phyloP scores from a whole-genome alignment of 2,797 vertebrate species.

The Orientallactaga sibirica region DNA sequence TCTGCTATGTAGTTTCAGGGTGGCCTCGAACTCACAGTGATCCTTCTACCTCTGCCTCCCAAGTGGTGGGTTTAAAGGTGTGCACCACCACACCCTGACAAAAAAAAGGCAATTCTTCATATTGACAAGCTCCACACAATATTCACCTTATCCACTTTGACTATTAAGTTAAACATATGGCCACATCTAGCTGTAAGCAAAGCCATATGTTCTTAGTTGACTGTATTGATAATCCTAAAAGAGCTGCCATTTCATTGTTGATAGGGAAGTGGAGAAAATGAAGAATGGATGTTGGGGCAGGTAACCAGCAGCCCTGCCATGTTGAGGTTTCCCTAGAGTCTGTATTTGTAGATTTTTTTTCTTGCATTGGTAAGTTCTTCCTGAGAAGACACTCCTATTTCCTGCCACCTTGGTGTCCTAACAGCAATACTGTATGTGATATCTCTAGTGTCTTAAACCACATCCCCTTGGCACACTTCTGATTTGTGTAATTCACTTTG shows the following conservation, averaged over 20 bases:
- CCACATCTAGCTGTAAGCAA: not conserved
- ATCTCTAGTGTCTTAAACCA: not conserved
- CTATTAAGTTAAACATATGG: not conserved
- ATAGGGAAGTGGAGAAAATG: not conserved
- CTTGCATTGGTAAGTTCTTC: not conserved
- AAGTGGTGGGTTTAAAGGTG: too few relatives aligned
- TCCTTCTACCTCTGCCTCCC: too few relatives aligned
- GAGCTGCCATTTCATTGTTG: not conserved
- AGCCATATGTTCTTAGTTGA: not conserved
- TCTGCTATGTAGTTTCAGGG: too few relatives aligned
- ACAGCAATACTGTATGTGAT: not conserved
- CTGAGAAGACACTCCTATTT: not conserved
- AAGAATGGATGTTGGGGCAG: not conserved
- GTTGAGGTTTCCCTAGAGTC: not conserved
- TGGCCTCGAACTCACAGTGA: too few relatives aligned
- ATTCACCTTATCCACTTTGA: not conserved
- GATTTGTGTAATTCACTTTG: not conserved
- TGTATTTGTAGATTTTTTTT: not conserved
- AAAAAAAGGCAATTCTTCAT: not conserved
- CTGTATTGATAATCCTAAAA: not conserved
- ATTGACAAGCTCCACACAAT: not conserved
- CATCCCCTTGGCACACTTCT: not conserved
- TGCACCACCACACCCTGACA: too few relatives aligned
- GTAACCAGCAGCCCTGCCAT: not conserved
- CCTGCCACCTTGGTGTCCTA: not conserved